These are phyloP conservation scores for Mythimna vitellina DNA, from an alignment of 2,888 invertebrate genomes.

Conservation along the genomic window DNA sequence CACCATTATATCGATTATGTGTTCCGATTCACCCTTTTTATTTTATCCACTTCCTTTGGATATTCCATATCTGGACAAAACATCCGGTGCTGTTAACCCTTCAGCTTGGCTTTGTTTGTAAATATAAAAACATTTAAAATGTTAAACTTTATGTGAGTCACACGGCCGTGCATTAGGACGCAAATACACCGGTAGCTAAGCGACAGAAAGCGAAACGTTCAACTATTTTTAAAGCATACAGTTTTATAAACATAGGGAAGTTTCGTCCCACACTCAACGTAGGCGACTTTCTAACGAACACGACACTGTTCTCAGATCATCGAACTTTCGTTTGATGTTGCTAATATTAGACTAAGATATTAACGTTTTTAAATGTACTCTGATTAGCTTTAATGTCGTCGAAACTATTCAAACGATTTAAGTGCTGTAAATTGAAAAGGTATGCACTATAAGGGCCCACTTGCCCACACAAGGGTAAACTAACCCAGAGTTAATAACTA, in stretches of 20 bases:
- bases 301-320: slow-evolving; percentile 58
- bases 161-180: slow-evolving; percentile 52
- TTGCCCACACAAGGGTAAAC: too few species aligned
- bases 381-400: slow-evolving; percentile 15
- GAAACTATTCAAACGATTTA: slow-evolving; percentile 9
- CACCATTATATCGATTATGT: slow-evolving; percentile 68
- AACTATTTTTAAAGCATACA: slow-evolving; percentile 55
- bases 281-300: slow-evolving; percentile 54
- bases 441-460: too few species aligned
- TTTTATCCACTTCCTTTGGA: slow-evolving; percentile 77
- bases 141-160: slow-evolving; percentile 81
- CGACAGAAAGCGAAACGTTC: slow-evolving; percentile 55
- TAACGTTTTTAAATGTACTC: slow-evolving; percentile 35
- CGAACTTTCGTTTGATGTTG: slow-evolving; percentile 56
- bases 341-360: slow-evolving; percentile 51
- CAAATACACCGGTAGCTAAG: slow-evolving; percentile 61
- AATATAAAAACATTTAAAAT: slow-evolving; percentile 83
- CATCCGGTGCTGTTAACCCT: slow-evolving; percentile 85
- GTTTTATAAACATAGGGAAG: slow-evolving; percentile 58
- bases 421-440: neutral
- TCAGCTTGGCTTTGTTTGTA: slow-evolving; percentile 83
- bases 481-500: too few species aligned
- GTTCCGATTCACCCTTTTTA: slow-evolving; percentile 72
- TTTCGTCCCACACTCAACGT: slow-evolving; percentile 50
- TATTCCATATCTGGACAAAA: slow-evolving; percentile 77